phyloP scores from a whole-genome alignment of 2,113 vertebrate species.

The Salminus brasiliensis region DNA sequence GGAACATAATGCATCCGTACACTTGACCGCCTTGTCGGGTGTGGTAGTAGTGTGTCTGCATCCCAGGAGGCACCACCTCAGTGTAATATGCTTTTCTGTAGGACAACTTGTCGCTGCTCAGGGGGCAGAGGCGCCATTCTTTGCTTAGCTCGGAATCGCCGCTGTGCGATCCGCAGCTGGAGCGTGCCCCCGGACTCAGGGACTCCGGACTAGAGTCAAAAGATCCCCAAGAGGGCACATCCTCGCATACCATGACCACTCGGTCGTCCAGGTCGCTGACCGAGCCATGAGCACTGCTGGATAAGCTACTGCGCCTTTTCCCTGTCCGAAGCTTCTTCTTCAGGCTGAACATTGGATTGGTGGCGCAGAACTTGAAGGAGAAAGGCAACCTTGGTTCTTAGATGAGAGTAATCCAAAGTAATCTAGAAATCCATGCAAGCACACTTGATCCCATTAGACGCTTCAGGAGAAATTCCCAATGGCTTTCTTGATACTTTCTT shows the following conservation, averaged over 20 bases:
- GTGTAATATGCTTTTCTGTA: constrained; percentile 51
- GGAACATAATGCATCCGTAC: constrained; percentile 49
- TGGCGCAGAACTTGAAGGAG: too few relatives aligned
- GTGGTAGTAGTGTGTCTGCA: constrained; percentile 47
- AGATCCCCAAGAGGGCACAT: constrained; percentile 58
- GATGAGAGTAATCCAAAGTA: too few relatives aligned
- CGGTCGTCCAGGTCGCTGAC: constrained; percentile 67
- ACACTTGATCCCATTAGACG: background rate
- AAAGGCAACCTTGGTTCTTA: background rate
- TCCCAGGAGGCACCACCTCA: constrained; percentile 37
- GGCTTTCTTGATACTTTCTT: background rate
- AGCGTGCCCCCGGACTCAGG: constrained; percentile 32
- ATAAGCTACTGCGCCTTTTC: constrained; percentile 55
- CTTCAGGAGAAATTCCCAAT: background rate
- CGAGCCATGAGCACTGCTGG: constrained; percentile 58
- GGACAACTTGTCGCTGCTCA: constrained; percentile 57
- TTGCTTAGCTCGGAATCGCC: constrained; percentile 39
- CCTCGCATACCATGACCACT: constrained; percentile 77
- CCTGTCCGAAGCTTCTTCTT: constrained; percentile 64
- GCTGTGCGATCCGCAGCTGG: constrained; percentile 58
- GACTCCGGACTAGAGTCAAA: constrained; percentile 49
- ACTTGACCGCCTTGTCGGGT: constrained; percentile 55
- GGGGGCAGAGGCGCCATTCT: constrained; percentile 22
- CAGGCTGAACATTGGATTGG: constrained; percentile 60
- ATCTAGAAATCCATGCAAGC: background rate